Percentiles rank a stretch among this genome's conserved stretches.
phyloP scores from a whole-genome alignment of 2,888 invertebrate genomes.

The Drosophila suboccidentalis region DNA sequence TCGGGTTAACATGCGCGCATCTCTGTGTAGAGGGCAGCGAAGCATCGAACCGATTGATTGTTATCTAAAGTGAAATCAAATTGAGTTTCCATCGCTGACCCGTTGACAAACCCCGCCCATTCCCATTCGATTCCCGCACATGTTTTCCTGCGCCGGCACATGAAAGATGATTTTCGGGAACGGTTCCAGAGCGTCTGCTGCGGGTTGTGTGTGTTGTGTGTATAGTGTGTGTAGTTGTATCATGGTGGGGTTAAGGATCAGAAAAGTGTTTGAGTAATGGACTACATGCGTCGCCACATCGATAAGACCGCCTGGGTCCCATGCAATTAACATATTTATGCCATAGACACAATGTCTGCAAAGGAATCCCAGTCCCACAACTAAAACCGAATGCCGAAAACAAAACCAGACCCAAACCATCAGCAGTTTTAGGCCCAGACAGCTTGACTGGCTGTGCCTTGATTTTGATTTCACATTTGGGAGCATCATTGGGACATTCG shows the following conservation, averaged over 20 bases:
- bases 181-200: conserved; percentile 62
- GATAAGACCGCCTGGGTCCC: conserved; percentile 62
- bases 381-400: not conserved
- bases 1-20: conserved; percentile 53
- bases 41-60: conserved; percentile 72
- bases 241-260: conserved; percentile 69
- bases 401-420: conserved; percentile 5
- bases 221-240: conserved; percentile 2
- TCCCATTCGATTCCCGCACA: conserved; percentile 18
- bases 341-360: conserved; percentile 75
- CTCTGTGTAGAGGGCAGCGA: conserved; percentile 31
- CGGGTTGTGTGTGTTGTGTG: conserved; percentile 43
- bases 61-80: conserved; percentile 79
- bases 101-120: conserved; percentile 56
- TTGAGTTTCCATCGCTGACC: conserved; percentile 71
- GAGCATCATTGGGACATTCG: conserved; percentile 31
- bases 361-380: conserved; percentile 37
- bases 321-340: conserved; percentile 74
- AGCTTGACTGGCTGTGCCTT: conserved; percentile 65
- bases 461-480: conserved; percentile 64
- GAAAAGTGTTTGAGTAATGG: conserved; percentile 71
- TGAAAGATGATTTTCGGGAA: conserved; percentile 57
- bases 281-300: conserved; percentile 64
- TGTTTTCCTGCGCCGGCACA: conserved; percentile 55
- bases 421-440: conserved; percentile 51